A percentile compares a stretch with the other conserved stretches of the same genome.
These are phyloP conservation scores for Brachionus rotundiformis DNA, from an alignment of 1,140 invertebrate genomes.

Conservation along the genomic window DNA sequence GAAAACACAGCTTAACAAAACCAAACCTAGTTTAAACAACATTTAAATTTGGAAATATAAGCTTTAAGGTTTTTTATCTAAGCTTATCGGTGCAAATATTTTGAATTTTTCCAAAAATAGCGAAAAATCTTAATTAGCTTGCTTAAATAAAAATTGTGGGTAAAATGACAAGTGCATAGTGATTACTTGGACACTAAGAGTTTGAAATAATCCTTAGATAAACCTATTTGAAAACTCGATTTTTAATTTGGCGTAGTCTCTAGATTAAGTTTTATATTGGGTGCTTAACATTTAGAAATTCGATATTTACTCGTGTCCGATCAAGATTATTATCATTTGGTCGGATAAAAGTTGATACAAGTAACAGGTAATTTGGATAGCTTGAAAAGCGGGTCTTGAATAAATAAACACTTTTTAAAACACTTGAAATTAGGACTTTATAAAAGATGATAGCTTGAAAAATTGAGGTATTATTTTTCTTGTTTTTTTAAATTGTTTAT, in stretches of 20 bases:
- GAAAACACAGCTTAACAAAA: too few relatives aligned
- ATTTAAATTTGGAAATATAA: neutral
- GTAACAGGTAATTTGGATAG: constrained; percentile 1
- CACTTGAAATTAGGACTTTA: constrained; percentile 22
- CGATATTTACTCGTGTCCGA: neutral
- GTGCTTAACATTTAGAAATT: neutral
- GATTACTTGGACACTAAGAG: neutral
- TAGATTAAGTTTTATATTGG: neutral
- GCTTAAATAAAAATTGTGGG: neutral
- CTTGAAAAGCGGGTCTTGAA: neutral
- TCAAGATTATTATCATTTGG: neutral
- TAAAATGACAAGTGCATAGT: neutral
- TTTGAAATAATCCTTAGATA: neutral
- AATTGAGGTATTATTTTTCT: constrained; percentile 17
- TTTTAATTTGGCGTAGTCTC: neutral
- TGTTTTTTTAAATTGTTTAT: constrained; percentile 26
- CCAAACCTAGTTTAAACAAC: neutral
- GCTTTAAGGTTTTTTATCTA: neutral
- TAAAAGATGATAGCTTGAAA: constrained; percentile 20
- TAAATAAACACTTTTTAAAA: neutral
- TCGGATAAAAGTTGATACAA: neutral
- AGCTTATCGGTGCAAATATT: neutral
- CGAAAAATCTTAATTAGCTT: neutral
- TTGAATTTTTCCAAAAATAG: neutral
- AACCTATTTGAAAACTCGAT: neutral